Conservation (phyloP, 1,140 invertebrate genomes). For the Drosophila orena region DNA sequence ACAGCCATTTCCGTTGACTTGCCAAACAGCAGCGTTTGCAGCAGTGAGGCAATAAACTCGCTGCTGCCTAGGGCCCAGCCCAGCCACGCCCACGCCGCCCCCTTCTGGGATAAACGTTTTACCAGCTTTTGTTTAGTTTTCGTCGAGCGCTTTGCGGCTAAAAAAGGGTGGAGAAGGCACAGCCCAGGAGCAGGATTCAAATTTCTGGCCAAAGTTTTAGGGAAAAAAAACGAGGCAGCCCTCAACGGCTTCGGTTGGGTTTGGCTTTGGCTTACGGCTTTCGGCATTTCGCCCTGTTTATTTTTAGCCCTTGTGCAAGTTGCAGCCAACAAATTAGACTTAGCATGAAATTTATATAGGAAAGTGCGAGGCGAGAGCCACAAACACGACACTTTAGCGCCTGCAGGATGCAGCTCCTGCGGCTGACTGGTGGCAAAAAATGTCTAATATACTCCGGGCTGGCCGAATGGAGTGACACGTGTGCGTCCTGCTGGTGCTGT, state of each 20-base stretch:
- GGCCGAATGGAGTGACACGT: conserved; percentile 12
- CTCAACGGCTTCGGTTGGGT: conserved; percentile 14
- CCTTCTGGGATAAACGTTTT: conserved; percentile 36
- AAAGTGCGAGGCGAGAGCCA: conserved; percentile 5
- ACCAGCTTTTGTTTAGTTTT: conserved; percentile 45
- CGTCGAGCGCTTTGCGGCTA: conserved; percentile 13
- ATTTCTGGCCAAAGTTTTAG: conserved; percentile 29
- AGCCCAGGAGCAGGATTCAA: conserved; percentile 7
- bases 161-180: neutral
- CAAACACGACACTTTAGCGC: conserved; percentile 27
- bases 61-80: conserved; percentile 11
- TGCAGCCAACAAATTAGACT: conserved; percentile 55
- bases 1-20: conserved; percentile 44
- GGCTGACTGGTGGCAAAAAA: conserved; percentile 29
- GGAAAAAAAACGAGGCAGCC: conserved; percentile 5
- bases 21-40: conserved; percentile 15
- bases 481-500: conserved; percentile 14
- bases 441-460: conserved; percentile 39
- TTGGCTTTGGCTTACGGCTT: conserved; percentile 1
- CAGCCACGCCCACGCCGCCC: conserved; percentile 14
- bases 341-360: conserved; percentile 32
- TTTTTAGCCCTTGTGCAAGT: conserved; percentile 6
- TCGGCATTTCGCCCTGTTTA: neutral
- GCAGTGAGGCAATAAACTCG: conserved; percentile 32
- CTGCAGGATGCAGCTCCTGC: conserved; percentile 15